phyloP scores from a whole-genome alignment of 2,797 vertebrate species.

The Thalassophryne amazonica region DNA sequence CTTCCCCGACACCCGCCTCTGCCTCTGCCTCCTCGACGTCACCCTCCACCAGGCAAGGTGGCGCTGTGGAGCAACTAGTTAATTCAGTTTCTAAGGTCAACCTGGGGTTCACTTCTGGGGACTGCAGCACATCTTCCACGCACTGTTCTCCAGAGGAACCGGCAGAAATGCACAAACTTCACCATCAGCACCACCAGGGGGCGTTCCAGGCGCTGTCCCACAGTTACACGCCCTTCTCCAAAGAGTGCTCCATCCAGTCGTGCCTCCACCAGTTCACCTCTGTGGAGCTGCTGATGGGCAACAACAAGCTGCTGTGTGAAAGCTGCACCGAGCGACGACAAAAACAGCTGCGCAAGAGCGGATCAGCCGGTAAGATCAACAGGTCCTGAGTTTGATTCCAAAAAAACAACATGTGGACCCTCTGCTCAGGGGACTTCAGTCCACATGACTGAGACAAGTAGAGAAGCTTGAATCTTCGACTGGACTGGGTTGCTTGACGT shows the following conservation, averaged over 20 bases:
- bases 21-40: slow-evolving; percentile 34
- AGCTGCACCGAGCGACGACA: slow-evolving; percentile 88
- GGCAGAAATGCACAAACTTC: slow-evolving; percentile 51
- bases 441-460: no score
- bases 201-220: slow-evolving; percentile 95
- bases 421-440: not conserved
- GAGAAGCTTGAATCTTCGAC: no score
- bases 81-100: slow-evolving; percentile 82
- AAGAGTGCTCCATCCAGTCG: slow-evolving; percentile 96
- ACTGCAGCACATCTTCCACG: slow-evolving; percentile 40
- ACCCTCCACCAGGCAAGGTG: slow-evolving; percentile 48
- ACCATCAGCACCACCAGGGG: slow-evolving; percentile 78
- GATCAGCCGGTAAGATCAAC: slow-evolving; percentile 75
- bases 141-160: slow-evolving; percentile 65
- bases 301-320: slow-evolving; percentile 96
- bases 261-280: slow-evolving; percentile 97
- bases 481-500: no score
- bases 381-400: not conserved
- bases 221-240: slow-evolving; percentile 90
- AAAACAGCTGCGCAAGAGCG: slow-evolving; percentile 79
- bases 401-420: not conserved
- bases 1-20: slow-evolving; percentile 38
- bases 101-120: slow-evolving; percentile 68
- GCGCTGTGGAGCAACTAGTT: slow-evolving; percentile 75
- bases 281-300: slow-evolving; percentile 96